Evolutionary conservation across 35 echinoderm and acorn worm genomes (phyloP).

Genomic region (Patiria miniata): DNA sequence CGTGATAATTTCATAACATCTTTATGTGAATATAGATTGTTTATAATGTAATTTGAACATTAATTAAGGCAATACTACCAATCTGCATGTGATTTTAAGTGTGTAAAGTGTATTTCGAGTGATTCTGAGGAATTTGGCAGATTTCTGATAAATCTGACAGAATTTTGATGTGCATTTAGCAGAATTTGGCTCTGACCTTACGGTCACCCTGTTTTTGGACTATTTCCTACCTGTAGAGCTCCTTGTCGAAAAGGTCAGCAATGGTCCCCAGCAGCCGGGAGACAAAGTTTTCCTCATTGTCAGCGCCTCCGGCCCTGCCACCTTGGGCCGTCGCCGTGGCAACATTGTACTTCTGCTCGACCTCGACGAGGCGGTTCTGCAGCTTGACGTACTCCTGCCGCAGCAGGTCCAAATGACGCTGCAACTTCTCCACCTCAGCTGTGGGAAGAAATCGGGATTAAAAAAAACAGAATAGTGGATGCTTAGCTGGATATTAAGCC

Average conservation of each 20-base stretch:
- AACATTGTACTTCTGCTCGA: conserved; percentile 94
- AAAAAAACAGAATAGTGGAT: too few species aligned
- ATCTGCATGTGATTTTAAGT: too few species aligned
- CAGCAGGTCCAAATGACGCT: conserved; percentile 81
- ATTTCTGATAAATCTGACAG: too few species aligned
- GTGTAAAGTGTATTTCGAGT: too few species aligned
- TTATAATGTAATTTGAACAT: too few species aligned
- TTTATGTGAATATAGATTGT: too few species aligned
- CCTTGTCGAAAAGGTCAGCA: conserved; percentile 95
- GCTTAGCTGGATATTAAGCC: too few species aligned
- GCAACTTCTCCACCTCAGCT: conserved; percentile 82
- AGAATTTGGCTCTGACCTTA: too few species aligned
- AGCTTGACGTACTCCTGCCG: conserved; percentile 96
- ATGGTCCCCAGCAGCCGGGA: conserved; percentile 75
- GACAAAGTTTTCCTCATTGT: conserved; percentile 89
- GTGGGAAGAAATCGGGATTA: conserved; percentile 17
- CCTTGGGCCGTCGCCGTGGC: conserved; percentile 62
- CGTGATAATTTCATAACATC: too few species aligned
- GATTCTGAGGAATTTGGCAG: too few species aligned
- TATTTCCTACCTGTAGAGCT: conserved; percentile 82
- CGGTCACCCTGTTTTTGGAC: neutral
- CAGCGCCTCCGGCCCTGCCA: conserved; percentile 27
- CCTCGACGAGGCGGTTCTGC: conserved; percentile 69
- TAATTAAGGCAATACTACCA: too few species aligned
- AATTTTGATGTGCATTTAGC: too few species aligned